Evolutionary conservation across 2,797 vertebrate genomes (phyloP).

Genomic region (Anabacerthia variegaticeps): DNA sequence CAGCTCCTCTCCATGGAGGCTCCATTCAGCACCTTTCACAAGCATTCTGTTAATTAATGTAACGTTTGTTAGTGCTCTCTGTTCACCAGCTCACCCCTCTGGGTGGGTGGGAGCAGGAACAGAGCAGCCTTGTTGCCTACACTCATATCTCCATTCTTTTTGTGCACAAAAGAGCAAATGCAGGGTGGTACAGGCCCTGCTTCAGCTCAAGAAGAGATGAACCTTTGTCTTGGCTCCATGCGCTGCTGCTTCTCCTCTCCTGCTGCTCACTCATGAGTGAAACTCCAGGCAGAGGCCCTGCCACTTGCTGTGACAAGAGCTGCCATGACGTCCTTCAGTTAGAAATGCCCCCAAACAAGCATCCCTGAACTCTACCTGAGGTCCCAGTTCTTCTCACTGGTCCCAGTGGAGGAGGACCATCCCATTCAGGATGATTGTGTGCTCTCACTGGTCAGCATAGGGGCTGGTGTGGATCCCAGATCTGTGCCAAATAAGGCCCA

Average conservation of each 20-base stretch:
- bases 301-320: background rate
- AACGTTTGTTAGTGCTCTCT: background rate
- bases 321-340: background rate
- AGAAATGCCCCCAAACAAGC: background rate
- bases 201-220: background rate
- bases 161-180: background rate
- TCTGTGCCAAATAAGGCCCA: background rate
- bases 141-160: constrained; percentile 51
- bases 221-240: background rate
- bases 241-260: background rate
- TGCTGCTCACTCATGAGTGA: background rate
- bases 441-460: background rate
- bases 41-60: background rate
- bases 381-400: background rate
- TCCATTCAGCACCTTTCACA: constrained; percentile 28
- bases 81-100: background rate
- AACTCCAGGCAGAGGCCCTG: background rate
- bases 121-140: constrained; percentile 62
- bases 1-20: background rate
- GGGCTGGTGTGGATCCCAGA: background rate
- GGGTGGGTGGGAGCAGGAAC: constrained; percentile 39
- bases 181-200: constrained; percentile 4
- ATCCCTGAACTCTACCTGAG: background rate
- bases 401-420: background rate
- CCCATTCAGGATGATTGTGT: too few species aligned